phyloP scores from a whole-genome alignment of 1,140 invertebrate species.

The Charaxes varanes region DNA sequence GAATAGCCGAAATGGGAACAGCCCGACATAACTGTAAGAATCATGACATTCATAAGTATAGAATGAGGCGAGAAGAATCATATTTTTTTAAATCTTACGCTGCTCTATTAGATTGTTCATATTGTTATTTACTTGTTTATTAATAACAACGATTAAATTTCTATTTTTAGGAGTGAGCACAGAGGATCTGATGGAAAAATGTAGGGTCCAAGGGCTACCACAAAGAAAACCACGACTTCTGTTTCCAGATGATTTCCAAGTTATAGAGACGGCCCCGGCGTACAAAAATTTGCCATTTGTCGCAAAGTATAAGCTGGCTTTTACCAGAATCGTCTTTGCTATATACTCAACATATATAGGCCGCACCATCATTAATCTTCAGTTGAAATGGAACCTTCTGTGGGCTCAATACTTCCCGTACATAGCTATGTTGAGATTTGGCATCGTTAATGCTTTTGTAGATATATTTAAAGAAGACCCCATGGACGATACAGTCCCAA shows the following conservation, averaged over 20 bases:
- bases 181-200: not conserved
- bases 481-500: conserved; percentile 15
- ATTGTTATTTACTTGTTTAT: no score
- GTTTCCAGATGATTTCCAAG: conserved; percentile 25
- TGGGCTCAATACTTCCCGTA: conserved; percentile 24
- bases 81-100: no score
- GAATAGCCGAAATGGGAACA: no score
- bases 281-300: conserved; percentile 22
- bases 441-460: conserved; percentile 19
- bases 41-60: no score
- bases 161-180: not conserved
- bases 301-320: conserved; percentile 19
- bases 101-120: no score
- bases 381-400: conserved; percentile 10
- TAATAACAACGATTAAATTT: no score
- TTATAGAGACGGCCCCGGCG: conserved; percentile 12
- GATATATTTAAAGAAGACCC: conserved; percentile 24
- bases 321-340: conserved; percentile 1
- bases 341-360: conserved; percentile 23
- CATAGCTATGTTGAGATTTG: conserved; percentile 19
- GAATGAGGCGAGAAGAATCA: no score
- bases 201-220: not conserved
- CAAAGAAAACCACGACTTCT: not conserved
- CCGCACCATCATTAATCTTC: conserved; percentile 18
- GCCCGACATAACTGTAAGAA: no score